Evolutionary conservation across 2,113 vertebrate genomes (phyloP), one percentile per base, ranked within the genome.

Genomic region (Piliocolobus tephrosceles): DNA sequence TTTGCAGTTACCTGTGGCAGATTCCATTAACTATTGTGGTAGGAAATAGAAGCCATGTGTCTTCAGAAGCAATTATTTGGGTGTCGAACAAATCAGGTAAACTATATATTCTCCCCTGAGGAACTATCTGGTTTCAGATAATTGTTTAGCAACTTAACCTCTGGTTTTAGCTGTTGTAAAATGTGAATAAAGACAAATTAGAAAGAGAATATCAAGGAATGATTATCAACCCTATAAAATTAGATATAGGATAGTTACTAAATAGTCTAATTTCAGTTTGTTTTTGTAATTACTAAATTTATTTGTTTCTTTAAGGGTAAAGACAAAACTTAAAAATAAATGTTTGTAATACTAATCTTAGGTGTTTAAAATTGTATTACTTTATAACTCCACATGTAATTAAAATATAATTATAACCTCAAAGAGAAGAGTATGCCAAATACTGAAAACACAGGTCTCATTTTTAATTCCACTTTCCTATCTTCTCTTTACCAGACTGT

Each of bases 11-110:
- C 97, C 99, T 99, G 98, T 99, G 99, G 99, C 99, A 99, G 98
- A 99, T 99, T 93, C 99, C 99, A 87, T 98, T 99, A 99, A 99
- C 99, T 72, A 99, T 99, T 94, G 99, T 99, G 70, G 98, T 99
- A 98, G 99, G 99, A 99, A 99, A 99, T 98, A 98, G 98, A 92
- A 99, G 99, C 97, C 97, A 99, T 92, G 98, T 99, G 96, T 99
- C 99, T 97, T 97, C 99, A 96, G 99, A 99, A 98, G 98, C 98
- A 97, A 99, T 99, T 99, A 99, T 99, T 98, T 99, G 99, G 99
- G 99, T 99, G 99, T 99, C 99, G 98, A 99, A 99, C 98, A 99
- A 98, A 99, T 99, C 99, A 99, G 99, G 99, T 99, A 99, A 99
- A 98, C 98, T 78, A 98, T 97, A 98, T 98, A 98, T 98, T 98